Conservation (phyloP, 2,888 invertebrate genomes). For the Coenonympha arcania region DNA sequence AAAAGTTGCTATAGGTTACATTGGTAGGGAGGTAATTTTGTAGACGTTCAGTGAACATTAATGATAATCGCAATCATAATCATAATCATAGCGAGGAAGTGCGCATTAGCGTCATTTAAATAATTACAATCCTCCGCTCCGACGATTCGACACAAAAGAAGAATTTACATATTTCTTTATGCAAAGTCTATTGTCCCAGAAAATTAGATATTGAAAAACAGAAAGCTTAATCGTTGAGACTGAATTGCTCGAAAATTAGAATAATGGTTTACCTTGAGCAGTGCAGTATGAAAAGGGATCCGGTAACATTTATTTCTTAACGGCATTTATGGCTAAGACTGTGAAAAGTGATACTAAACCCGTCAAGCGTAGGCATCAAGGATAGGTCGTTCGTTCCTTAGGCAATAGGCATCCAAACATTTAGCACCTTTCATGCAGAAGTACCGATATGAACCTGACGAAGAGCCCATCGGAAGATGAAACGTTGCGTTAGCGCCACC, state of each 20-base stretch:
- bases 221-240: constrained; percentile 54
- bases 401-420: no score
- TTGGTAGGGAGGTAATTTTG: constrained; percentile 4
- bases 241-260: constrained; percentile 62
- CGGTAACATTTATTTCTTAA: no score
- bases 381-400: no score
- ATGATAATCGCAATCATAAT: constrained; percentile 40
- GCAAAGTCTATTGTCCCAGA: constrained; percentile 64
- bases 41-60: constrained; percentile 11
- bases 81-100: constrained; percentile 46
- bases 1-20: background rate
- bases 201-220: constrained; percentile 64
- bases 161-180: constrained; percentile 71
- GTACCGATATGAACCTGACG: no score
- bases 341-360: no score
- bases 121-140: constrained; percentile 72
- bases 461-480: no score
- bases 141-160: constrained; percentile 60
- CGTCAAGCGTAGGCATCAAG: no score
- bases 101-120: constrained; percentile 49
- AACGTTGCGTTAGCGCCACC: constrained; percentile 69
- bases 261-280: constrained; percentile 41
- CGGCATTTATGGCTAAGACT: no score
- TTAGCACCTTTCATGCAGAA: no score
- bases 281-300: constrained; percentile 19